Base-by-base conservation (phyloP, 2,888 invertebrate genomes). In the Sinhomidia bicolor region DNA sequence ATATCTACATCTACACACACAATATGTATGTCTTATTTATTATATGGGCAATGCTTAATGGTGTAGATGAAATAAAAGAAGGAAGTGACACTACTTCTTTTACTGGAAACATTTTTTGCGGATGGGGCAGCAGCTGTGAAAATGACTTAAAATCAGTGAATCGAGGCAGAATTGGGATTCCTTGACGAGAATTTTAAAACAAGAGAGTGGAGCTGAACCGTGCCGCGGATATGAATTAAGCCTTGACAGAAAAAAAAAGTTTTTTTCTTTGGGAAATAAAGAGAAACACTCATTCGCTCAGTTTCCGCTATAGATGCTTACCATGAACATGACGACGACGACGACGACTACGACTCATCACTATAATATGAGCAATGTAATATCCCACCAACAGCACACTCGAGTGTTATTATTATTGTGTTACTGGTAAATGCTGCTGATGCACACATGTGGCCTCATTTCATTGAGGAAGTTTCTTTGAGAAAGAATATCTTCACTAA, bases 121-220 rank as follows among this genome's bases (percentile, higher is more conserved):
- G 44, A 82, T 68, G 65, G 51, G 23, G 41, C 20, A 84, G 82
- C 84, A 84, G 84, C 84, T 84, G 84, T 76, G 84, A 17, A 76
- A 84, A 84, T 84, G 76, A 76, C 76, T 84, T 51, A 57, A 47
- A 29, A 29, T 84, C 83, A 84, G 41, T 84, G 76, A 74, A 41
- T 47, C 71, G 76, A 51, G 47, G 74, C n/a, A 17, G 47, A 74
- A 74, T 47, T 74, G 74, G 23, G 74, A 44, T 74, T 62, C 44
- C 51, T 71, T 74, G 76, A 51, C 65, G 51, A 82, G 81, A 82
- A 82, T 82, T 81, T 65, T 60, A 26, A 80, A 80, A 54, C 36
- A 36, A 5, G 3, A 36, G n/a, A 47, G 44, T 29, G 12, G 26
- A 65, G 26, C 81, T 26, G 57, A 76, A 54, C 76, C 51, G n/a